Evolutionary conservation across 2,888 invertebrate species (phyloP), one percentile per base, ranked within the genome.

Genomic region (Tipula confusa): DNA sequence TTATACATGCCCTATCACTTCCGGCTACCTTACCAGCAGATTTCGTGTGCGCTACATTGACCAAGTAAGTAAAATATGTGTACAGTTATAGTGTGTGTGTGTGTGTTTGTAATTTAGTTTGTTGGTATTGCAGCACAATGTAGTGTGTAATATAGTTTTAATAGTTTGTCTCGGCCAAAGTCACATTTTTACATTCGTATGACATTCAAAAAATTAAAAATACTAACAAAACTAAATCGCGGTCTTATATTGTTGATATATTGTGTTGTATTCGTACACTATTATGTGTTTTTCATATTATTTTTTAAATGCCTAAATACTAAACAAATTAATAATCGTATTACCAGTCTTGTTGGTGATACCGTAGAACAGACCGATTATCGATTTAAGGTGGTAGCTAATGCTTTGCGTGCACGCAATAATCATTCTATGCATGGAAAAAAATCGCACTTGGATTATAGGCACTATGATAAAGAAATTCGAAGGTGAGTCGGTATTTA

Each of bases 21-120:
- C 98, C 98, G 0, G 97, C 96, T 87, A 93, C 96, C 82, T 90
- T 98, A 84, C 97, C 98, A 24, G 94, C 95, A 84, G 98, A 98
- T 88, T 93, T 98, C 85, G 92, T 96, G 87, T 94, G 95, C 88
- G 96, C 96, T 84, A 95, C 96, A 84, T 93, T 96, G 85, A 94
- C 94, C 87, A 97, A 96, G 97, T 97, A 90, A 93, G 95, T 93
- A 2, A 38, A 6, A 1, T 31, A 6, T 43, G 3, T 43, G 4
- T 24, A 64, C 24, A 24, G 24, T 64, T 64, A 2, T 43, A 43
- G 2, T 43, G 2, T 43, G 43, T 43, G n/a, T 43, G 29, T 82
- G 31, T 24, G 3, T 79, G 28, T 36, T 83, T 82, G n/a, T 79
- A 36, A 28, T 43, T 83, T 64, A 24, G 3, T 84, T 11, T 82